These are phyloP conservation scores for Chironomus tepperi DNA, from an alignment of 1,140 invertebrate species.

Conservation along the genomic window DNA sequence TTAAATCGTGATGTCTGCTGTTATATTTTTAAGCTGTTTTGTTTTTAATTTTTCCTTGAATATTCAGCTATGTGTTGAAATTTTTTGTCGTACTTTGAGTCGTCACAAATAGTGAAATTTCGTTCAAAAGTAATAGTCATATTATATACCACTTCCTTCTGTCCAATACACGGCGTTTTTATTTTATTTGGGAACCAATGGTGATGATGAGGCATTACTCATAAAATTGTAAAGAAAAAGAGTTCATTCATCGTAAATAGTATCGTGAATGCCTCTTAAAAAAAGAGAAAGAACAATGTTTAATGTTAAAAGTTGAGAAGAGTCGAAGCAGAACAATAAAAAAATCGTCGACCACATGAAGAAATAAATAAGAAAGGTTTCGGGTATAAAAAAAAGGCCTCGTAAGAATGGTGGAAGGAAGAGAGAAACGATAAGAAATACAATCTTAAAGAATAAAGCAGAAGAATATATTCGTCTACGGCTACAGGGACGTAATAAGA, in stretches of 20 bases:
- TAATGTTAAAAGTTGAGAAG: background rate
- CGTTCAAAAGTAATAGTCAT: background rate
- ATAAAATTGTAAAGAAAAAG: background rate
- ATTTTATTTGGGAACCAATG: background rate
- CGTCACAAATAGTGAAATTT: background rate
- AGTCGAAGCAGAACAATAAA: constrained; percentile 3
- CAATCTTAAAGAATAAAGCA: background rate
- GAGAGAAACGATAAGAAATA: constrained; percentile 3
- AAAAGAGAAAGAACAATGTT: background rate
- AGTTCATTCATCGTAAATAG: background rate
- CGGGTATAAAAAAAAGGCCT: constrained; percentile 3
- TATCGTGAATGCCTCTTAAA: constrained; percentile 1
- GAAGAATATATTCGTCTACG: background rate
- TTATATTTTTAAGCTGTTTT: background rate
- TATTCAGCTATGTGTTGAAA: background rate
- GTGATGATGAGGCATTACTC: background rate
- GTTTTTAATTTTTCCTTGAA: no score
- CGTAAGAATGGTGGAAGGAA: background rate
- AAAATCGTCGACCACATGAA: constrained; percentile 10
- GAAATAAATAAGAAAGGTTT: background rate
- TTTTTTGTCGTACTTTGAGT: background rate
- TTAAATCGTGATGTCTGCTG: background rate
- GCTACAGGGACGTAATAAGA: background rate
- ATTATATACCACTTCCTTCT: no score
- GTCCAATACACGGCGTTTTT: background rate